These are phyloP conservation scores for Cyclina sinensis DNA, from an alignment of 1,140 invertebrate species.

Conservation along the genomic window DNA sequence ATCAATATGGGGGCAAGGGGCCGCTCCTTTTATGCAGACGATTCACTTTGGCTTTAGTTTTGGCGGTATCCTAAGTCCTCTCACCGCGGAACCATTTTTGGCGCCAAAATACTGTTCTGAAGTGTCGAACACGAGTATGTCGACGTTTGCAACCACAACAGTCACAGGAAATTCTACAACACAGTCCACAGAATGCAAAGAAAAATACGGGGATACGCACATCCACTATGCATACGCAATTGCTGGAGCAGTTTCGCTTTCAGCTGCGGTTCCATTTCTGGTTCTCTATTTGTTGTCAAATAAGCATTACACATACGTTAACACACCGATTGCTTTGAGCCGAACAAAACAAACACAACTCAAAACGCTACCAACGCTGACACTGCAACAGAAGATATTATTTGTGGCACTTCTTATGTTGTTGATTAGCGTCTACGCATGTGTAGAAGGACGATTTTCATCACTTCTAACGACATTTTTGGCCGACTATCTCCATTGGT, in stretches of 20 bases:
- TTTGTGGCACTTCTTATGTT: constrained; percentile 29
- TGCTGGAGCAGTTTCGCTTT: not conserved
- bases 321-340: not conserved
- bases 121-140: not conserved
- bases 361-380: not conserved
- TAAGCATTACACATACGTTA: constrained; percentile 25
- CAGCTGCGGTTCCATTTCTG: constrained; percentile 51
- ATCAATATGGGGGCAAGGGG: constrained; percentile 86
- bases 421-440: constrained; percentile 69
- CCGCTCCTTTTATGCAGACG: constrained; percentile 71
- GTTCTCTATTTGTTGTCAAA: constrained; percentile 11
- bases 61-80: constrained; percentile 65
- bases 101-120: constrained; percentile 17
- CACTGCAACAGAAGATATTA: not conserved
- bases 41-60: constrained; percentile 66
- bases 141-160: not conserved
- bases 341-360: no score
- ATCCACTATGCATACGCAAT: constrained; percentile 54
- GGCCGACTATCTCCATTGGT: constrained; percentile 68
- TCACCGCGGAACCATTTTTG: constrained; percentile 64
- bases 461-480: constrained; percentile 72
- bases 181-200: not conserved
- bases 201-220: constrained; percentile 51
- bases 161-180: not conserved
- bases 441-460: constrained; percentile 70